Percentiles rank a stretch among this genome's conserved stretches.
These are phyloP conservation scores for Herminia tarsipennalis DNA, from an alignment of 2,888 invertebrate species.

Conservation along the genomic window DNA sequence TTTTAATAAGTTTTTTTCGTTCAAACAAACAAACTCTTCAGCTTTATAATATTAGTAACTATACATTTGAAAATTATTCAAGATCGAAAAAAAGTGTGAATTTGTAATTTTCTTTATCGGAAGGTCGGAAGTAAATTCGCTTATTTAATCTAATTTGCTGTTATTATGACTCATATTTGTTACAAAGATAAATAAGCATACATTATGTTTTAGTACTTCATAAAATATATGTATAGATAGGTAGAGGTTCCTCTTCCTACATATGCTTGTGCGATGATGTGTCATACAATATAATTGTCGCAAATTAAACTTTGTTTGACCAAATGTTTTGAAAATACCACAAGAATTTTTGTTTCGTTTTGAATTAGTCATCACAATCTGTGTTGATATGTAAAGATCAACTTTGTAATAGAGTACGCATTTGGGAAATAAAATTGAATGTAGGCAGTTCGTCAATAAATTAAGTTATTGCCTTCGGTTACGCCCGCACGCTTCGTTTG, in stretches of 20 bases:
- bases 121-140: background rate
- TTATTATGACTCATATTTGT: constrained; percentile 20
- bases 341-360: background rate
- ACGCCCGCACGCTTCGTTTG: too few species aligned
- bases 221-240: too few species aligned
- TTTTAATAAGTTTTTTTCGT: too few species aligned
- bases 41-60: too few species aligned
- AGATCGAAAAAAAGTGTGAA: too few species aligned
- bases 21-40: too few species aligned
- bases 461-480: too few species aligned
- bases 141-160: constrained; percentile 12
- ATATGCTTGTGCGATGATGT: constrained; percentile 21
- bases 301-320: constrained; percentile 21
- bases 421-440: too few species aligned
- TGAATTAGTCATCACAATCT: constrained; percentile 13
- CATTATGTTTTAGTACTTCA: background rate
- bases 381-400: constrained; percentile 10
- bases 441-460: too few species aligned
- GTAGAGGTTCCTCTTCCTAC: too few species aligned
- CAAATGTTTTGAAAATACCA: constrained; percentile 22
- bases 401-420: too few species aligned
- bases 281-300: constrained; percentile 31
- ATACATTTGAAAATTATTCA: too few species aligned
- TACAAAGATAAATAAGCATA: constrained; percentile 17
- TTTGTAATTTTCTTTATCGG: background rate